Base-by-base conservation (phyloP, 2,113 vertebrate genomes). In the Psammodynastes pulverulentus region DNA sequence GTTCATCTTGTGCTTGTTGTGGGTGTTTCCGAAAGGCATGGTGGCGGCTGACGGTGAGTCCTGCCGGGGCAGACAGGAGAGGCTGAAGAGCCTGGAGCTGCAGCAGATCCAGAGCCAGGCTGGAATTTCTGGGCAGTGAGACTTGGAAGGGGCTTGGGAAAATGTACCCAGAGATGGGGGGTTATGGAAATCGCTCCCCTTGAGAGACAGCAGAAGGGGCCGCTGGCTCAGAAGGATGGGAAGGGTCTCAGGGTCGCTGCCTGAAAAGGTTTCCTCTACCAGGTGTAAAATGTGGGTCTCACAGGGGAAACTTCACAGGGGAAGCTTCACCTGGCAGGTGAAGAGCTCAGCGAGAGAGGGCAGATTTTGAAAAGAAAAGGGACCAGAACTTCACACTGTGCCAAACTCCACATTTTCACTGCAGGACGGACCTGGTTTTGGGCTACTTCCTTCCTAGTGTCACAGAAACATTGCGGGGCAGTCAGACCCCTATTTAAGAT, bases 1-100 rank as follows among this genome's bases (percentile, higher is more conserved):
- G 96, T 98, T 98, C 96, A 98, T 96, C 93, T 99, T 99, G 95
- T 95, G 97, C 96, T 98, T 98, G 94, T 99, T 99, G 97, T 99
- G 98, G 90, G 98, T 98, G 97, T 98, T 99, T 96, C 94, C 95
- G 88, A 98, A 98, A 3, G 98, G 96, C 98, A 99, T 99, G 98
- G 96, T 94, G 95, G 96, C 84, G 97, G 96, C 92, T 67, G 92
- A 94, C 96, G 56, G 93, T 72, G 95, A 91, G 92, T 94, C 95
- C 98, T 98, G 94, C 54, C 51, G 1, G 7, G 15, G 48, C 1
- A 3, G 3, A 26, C 1, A 7, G 3, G 8, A 7, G 21, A 6
- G 23, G 8, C 15, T 39, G 34, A 39, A 39, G 13, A 1, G 53
- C 29, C 21, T 46, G 15, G 26, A 0, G 4, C 29, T 4, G 1